Conservation (phyloP, 2,113 vertebrate genomes). For the Heloderma charlesbogerti region DNA sequence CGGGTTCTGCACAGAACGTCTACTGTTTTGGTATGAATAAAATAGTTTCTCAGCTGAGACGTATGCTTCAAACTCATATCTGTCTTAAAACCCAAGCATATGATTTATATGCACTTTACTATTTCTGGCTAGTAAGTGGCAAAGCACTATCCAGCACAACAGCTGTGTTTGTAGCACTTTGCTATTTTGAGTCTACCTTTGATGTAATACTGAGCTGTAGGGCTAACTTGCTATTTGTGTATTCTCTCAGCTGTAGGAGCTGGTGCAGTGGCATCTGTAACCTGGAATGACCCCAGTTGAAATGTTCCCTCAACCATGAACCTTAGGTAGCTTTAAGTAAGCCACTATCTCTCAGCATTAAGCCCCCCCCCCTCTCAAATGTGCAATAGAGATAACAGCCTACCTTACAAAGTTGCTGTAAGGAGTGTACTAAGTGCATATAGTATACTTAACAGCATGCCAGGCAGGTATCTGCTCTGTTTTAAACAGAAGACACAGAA, state of each 20-base stretch:
- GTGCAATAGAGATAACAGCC: too few species aligned
- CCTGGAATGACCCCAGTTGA: not conserved
- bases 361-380: not conserved
- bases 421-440: not conserved
- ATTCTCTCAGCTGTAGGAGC: not conserved
- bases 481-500: not conserved
- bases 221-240: not conserved
- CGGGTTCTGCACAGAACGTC: not conserved
- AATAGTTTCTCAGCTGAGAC: not conserved
- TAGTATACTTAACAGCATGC: not conserved
- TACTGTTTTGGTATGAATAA: conserved; percentile 8
- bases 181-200: not conserved
- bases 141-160: not conserved
- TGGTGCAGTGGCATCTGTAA: not conserved
- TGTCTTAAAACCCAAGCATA: not conserved
- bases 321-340: not conserved
- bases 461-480: not conserved
- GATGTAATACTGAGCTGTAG: not conserved
- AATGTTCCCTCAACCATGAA: not conserved
- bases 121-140: not conserved
- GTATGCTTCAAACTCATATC: not conserved
- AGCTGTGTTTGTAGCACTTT: not conserved
- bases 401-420: not conserved
- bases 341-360: not conserved
- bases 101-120: not conserved